Percentiles rank a stretch among this genome's conserved stretches.
phyloP scores from a whole-genome alignment of 2,113 vertebrate genomes.

The Myotis davidii region DNA sequence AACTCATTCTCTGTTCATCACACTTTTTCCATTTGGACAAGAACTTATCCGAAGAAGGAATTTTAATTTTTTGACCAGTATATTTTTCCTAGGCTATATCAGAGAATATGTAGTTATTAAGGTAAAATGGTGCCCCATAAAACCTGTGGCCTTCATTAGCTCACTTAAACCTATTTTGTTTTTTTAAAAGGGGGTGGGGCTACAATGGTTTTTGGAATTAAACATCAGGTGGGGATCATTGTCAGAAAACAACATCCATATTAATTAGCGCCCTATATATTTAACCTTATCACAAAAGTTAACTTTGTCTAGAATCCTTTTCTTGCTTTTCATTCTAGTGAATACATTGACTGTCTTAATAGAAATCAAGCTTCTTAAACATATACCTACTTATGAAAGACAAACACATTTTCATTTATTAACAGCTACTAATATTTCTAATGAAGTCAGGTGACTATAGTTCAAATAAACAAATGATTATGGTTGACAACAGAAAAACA shows the following conservation, averaged over 20 bases:
- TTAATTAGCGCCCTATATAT: slow-evolving; percentile 18
- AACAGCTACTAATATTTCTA: slow-evolving; percentile 54
- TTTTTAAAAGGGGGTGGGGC: background rate
- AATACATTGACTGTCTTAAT: slow-evolving; percentile 26
- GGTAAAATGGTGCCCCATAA: background rate
- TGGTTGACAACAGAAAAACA: slow-evolving; percentile 60
- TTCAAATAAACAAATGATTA: slow-evolving; percentile 73
- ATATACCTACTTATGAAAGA: slow-evolving; percentile 58
- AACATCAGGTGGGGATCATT: background rate
- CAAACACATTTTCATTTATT: slow-evolving; percentile 47
- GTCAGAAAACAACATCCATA: background rate
- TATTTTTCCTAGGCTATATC: background rate
- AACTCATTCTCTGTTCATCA: background rate
- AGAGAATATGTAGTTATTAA: background rate
- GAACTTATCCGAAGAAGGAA: background rate
- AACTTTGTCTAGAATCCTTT: background rate
- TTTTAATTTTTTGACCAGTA: background rate
- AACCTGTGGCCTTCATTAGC: background rate
- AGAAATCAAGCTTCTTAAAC: slow-evolving; percentile 45
- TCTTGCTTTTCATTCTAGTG: slow-evolving; percentile 42
- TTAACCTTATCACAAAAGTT: slow-evolving; percentile 41
- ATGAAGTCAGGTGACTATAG: slow-evolving; percentile 57
- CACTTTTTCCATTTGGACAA: background rate
- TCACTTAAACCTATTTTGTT: background rate
- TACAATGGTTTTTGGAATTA: background rate